A percentile compares a stretch with the other conserved stretches of the same genome.
These are phyloP conservation scores for Thymelicus lineola DNA, from an alignment of 2,888 invertebrate species.

Conservation along the genomic window DNA sequence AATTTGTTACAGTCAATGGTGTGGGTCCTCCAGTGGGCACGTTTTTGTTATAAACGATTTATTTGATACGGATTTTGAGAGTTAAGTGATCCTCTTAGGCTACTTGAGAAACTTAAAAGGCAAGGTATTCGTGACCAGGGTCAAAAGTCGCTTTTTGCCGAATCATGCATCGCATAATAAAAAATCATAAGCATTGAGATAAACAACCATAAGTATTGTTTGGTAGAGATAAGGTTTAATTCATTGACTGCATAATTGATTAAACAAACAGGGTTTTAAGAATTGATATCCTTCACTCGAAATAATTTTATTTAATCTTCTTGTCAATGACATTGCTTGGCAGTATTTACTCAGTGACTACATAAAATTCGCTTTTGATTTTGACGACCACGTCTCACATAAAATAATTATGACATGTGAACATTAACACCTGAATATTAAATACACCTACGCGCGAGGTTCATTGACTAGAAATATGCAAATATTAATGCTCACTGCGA, in stretches of 20 bases:
- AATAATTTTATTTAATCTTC: too few species aligned
- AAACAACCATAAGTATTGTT: too few species aligned
- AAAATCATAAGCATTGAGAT: too few species aligned
- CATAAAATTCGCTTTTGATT: background rate
- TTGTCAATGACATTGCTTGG: too few species aligned
- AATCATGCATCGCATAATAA: too few species aligned
- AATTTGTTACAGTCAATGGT: conserved; percentile 41
- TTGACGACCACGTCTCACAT: background rate
- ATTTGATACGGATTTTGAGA: background rate
- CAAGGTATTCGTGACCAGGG: too few species aligned
- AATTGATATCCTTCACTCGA: too few species aligned
- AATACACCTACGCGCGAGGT: conserved; percentile 1
- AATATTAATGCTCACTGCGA: conserved; percentile 3
- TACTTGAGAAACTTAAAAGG: too few species aligned
- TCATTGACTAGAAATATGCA: conserved; percentile 8
- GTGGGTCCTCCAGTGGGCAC: conserved; percentile 31
- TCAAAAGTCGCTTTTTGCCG: too few species aligned
- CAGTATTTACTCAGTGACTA: background rate
- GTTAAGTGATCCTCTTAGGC: background rate
- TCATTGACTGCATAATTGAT: too few species aligned
- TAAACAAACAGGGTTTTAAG: too few species aligned
- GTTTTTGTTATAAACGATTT: conserved; percentile 6
- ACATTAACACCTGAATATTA: conserved; percentile 8
- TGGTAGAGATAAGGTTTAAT: too few species aligned
- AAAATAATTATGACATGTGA: background rate